These are phyloP conservation scores for Brachynemurus nebulosus DNA, from an alignment of 2,888 invertebrate species.

Conservation along the genomic window DNA sequence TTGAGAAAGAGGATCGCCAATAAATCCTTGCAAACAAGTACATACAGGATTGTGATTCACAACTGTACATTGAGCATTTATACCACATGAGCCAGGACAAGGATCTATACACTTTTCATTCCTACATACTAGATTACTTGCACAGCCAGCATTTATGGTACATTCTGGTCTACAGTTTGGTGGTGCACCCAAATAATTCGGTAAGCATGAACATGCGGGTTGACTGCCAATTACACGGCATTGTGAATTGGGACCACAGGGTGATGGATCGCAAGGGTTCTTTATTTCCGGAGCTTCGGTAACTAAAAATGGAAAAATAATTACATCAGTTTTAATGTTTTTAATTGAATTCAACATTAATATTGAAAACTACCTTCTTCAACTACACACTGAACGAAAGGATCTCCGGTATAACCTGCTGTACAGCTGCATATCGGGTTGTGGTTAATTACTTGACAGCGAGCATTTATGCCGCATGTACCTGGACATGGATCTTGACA, in stretches of 20 bases:
- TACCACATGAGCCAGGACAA: constrained; percentile 66
- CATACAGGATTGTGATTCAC: constrained; percentile 71
- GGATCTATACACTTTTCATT: constrained; percentile 74
- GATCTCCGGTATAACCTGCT: constrained; percentile 47
- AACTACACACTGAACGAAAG: constrained; percentile 37
- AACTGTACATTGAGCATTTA: constrained; percentile 69
- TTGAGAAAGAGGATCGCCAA: constrained; percentile 43
- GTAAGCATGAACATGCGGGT: constrained; percentile 72
- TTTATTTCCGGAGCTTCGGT: constrained; percentile 28
- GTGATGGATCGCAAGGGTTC: constrained; percentile 67
- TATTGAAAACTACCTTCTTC: constrained; percentile 7
- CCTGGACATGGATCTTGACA: constrained; percentile 52
- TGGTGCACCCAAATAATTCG: constrained; percentile 69
- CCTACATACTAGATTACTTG: constrained; percentile 65
- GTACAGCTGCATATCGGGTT: constrained; percentile 53
- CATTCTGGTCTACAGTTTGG: constrained; percentile 80
- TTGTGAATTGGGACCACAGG: constrained; percentile 72
- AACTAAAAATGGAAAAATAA: no score
- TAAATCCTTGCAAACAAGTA: constrained; percentile 67
- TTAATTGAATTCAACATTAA: no score
- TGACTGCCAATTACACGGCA: constrained; percentile 67
- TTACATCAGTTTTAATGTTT: no score
- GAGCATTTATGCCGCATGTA: constrained; percentile 48
- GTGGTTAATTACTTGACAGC: constrained; percentile 52
- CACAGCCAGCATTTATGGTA: constrained; percentile 65